Evolutionary conservation across 2,113 vertebrate species (phyloP).

Genomic region (Ammodytes dubius): DNA sequence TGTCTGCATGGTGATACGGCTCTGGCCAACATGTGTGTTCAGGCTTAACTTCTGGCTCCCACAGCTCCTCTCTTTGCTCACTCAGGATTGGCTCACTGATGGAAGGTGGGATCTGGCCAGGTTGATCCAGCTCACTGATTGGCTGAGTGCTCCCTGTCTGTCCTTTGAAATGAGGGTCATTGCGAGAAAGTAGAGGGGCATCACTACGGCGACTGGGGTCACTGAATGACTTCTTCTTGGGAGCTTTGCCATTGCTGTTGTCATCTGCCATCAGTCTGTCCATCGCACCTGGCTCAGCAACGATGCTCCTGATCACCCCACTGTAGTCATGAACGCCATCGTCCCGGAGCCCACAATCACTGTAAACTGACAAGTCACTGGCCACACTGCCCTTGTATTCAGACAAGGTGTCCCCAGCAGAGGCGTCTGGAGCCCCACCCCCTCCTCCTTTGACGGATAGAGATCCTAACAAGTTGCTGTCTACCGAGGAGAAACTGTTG

Average conservation of each 20-base stretch:
- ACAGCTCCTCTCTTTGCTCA: constrained; percentile 82
- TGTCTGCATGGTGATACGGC: constrained; percentile 28
- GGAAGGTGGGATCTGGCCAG: constrained; percentile 88
- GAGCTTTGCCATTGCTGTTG: constrained; percentile 90
- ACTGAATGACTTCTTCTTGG: constrained; percentile 97
- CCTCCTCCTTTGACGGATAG: constrained; percentile 88
- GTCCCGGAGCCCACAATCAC: constrained; percentile 87
- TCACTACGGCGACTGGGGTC: constrained; percentile 96
- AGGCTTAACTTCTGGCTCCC: constrained; percentile 77
- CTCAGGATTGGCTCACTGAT: constrained; percentile 96
- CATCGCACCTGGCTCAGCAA: constrained; percentile 92
- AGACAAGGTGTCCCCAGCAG: constrained; percentile 72
- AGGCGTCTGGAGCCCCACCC: constrained; percentile 56
- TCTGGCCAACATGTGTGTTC: constrained; percentile 35
- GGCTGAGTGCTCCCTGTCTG: constrained; percentile 84
- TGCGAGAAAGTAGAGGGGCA: constrained; percentile 57
- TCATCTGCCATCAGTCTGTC: constrained; percentile 89
- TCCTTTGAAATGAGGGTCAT: constrained; percentile 80
- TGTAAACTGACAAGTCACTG: constrained; percentile 94
- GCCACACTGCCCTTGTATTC: constrained; percentile 90
- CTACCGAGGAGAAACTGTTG: constrained; percentile 92
- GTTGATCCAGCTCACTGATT: constrained; percentile 90
- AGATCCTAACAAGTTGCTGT: constrained; percentile 95
- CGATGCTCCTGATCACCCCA: constrained; percentile 92
- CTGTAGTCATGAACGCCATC: constrained; percentile 90